Evolutionary conservation across 2,113 vertebrate species (phyloP).

Genomic region (Salvator merianae): DNA sequence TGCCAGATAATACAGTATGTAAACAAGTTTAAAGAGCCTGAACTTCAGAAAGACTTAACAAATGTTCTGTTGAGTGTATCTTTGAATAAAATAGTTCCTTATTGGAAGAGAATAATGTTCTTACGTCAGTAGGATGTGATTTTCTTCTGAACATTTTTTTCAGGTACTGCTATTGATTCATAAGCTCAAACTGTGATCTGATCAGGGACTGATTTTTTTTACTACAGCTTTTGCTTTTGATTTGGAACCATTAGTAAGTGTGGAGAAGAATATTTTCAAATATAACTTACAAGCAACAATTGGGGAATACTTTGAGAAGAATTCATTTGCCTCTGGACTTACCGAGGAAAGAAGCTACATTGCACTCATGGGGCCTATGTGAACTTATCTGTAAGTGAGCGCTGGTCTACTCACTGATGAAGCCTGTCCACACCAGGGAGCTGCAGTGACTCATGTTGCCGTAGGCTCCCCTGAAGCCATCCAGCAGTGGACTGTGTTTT

Average conservation of each 20-base stretch:
- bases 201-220: slow-evolving; percentile 5
- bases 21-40: slow-evolving; percentile 9
- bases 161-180: slow-evolving; percentile 15
- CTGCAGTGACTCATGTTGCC: too few relatives aligned
- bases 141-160: neutral
- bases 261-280: neutral
- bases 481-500: too few relatives aligned
- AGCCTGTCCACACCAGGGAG: too few relatives aligned
- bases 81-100: neutral
- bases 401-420: too few relatives aligned
- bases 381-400: too few relatives aligned
- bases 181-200: neutral
- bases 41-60: slow-evolving; percentile 20
- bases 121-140: neutral
- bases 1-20: slow-evolving; percentile 26
- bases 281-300: neutral
- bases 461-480: too few relatives aligned
- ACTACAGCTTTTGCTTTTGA: neutral
- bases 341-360: neutral
- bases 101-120: neutral
- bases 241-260: neutral
- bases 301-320: neutral
- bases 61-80: neutral
- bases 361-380: neutral
- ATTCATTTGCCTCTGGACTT: neutral